Evolutionary conservation across 2,797 vertebrate genomes (phyloP), one percentile per base, ranked within the genome.

Genomic region (Tragopan temminckii): DNA sequence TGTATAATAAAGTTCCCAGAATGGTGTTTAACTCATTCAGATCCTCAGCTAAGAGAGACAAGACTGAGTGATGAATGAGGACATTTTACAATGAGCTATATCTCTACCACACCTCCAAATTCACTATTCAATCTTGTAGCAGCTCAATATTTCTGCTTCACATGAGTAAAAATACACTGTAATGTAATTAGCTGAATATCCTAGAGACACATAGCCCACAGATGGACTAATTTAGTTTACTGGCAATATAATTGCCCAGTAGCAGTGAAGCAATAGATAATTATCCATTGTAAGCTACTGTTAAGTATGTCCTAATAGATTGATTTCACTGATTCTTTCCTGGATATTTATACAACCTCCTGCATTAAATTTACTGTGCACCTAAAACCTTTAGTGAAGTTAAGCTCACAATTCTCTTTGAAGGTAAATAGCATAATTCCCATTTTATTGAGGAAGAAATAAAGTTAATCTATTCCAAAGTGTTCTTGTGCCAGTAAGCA

Each of bases 201-300:
- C 91, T 48, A 87, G 85, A 87, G 90, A 91, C 71, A 66, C 80
- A 81, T 96, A 95, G 82, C 46, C 71, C 88, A 94, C 81, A 96
- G 85, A 87, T 69, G 72, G 90, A 93, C 81, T 94, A 64, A 93
- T 96, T 94, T 83, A 89, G 62, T 89, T 90, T 94, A 85, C 81
- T 92, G 84, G 66, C 89, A 90, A 29, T 55, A 38, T 89, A 93
- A 95, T 91, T 92, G 85, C 85, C 89, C 82, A 85, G 87, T 85
- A 89, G 83, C 75, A 96, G 62, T 35, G 48, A 95, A 92, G 89
- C 88, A 92, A 64, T 83, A 61, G 82, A 85, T 83, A 88, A 77
- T 96, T 85, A 87, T 69, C 93, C 87, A 84, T 79, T 93, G 76
- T 57, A 83, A 90, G 69, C 59, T 88, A 64, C 52, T 15, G 25